Percentiles rank a stretch among this genome's conserved stretches.
Conservation (phyloP, 2,888 invertebrate species). For the Temnothorax rugatulus region DNA sequence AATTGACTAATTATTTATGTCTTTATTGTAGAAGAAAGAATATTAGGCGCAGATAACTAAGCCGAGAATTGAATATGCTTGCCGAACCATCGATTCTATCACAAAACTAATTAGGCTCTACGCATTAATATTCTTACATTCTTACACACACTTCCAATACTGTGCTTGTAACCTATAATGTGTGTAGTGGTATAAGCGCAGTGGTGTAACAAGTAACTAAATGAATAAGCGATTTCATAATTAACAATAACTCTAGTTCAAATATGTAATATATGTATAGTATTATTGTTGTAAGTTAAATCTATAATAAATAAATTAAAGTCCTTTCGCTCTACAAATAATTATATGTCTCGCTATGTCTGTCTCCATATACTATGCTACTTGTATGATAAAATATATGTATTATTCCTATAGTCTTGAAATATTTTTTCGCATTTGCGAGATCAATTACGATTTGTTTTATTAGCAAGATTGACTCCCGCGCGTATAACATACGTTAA, state of each 20-base stretch:
- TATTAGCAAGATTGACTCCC: neutral
- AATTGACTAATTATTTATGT: neutral
- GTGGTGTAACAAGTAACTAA: neutral
- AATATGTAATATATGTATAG: neutral
- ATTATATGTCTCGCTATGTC: neutral
- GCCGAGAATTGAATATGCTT: neutral
- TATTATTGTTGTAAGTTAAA: slow-evolving; percentile 1
- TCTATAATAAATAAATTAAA: slow-evolving; percentile 5
- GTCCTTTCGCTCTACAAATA: neutral
- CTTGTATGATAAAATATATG: neutral
- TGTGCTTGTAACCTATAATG: neutral
- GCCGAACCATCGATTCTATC: neutral
- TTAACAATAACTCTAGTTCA: neutral
- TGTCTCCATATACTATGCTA: neutral
- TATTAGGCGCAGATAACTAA: neutral
- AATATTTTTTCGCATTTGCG: neutral
- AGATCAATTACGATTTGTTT: slow-evolving; percentile 33
- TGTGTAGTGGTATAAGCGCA: neutral
- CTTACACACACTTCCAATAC: neutral
- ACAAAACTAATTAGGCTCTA: neutral
- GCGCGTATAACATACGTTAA: slow-evolving; percentile 3
- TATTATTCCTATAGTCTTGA: neutral
- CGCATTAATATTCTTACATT: neutral
- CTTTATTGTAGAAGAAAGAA: neutral
- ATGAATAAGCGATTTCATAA: neutral